A percentile compares a stretch with the other conserved stretches of the same genome.
phyloP scores from a whole-genome alignment of 1,140 invertebrate genomes.

The Rhyzopertha dominica region DNA sequence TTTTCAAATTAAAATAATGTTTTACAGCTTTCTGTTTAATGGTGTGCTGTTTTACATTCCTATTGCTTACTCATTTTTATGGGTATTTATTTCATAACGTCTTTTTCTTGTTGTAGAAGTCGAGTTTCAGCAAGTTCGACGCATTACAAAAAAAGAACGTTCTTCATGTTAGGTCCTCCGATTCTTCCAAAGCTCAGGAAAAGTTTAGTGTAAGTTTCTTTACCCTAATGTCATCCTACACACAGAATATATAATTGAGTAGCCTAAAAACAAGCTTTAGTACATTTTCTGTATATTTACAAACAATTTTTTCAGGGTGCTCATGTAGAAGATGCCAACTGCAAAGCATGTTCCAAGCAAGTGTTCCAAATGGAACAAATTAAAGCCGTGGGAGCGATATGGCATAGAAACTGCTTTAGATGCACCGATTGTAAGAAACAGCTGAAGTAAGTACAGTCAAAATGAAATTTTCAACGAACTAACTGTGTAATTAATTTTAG shows the following conservation, averaged over 20 bases:
- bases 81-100: slow-evolving; percentile 2
- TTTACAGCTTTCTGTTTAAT: too few relatives aligned
- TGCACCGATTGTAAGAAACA: slow-evolving; percentile 85
- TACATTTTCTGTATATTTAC: not conserved
- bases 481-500: slow-evolving; percentile 50
- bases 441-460: slow-evolving; percentile 62
- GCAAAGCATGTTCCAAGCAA: slow-evolving; percentile 76
- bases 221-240: not conserved
- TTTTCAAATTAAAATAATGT: slow-evolving; percentile 15
- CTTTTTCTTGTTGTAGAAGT: slow-evolving; percentile 57
- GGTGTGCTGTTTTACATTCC: too few relatives aligned
- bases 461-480: slow-evolving; percentile 1
- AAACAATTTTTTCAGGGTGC: slow-evolving; percentile 30
- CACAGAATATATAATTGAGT: not conserved
- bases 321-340: slow-evolving; percentile 54
- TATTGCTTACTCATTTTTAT: too few relatives aligned
- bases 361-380: slow-evolving; percentile 94
- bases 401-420: slow-evolving; percentile 90
- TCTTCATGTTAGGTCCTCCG: slow-evolving; percentile 60
- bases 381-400: slow-evolving; percentile 78
- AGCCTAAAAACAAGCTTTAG: too few relatives aligned
- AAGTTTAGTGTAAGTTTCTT: slow-evolving; percentile 59
- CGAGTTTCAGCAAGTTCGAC: slow-evolving; percentile 73
- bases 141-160: slow-evolving; percentile 64
- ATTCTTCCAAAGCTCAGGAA: slow-evolving; percentile 62